phyloP scores from a whole-genome alignment of 1,140 invertebrate genomes.

The Drosophila punjabiensis region DNA sequence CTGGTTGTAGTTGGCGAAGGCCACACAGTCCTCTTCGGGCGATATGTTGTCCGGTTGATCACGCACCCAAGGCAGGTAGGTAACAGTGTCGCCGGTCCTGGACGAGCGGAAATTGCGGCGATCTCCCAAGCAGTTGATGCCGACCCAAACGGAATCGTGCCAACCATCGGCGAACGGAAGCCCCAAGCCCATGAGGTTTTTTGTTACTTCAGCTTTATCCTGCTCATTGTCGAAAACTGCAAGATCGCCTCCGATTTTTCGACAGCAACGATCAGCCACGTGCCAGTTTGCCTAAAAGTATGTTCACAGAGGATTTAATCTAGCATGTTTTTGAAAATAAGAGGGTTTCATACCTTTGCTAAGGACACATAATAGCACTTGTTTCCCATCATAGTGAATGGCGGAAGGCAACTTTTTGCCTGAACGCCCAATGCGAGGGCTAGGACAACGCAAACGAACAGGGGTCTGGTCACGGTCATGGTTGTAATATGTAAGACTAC shows the following conservation, averaged over 20 bases:
- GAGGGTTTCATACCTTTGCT: background rate
- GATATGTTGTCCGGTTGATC: slow-evolving; percentile 2
- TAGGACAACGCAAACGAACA: background rate
- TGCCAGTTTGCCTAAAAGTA: slow-evolving; percentile 22
- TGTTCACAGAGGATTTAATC: background rate
- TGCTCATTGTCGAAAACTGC: background rate
- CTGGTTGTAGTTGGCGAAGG: slow-evolving; percentile 4
- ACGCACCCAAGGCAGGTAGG: slow-evolving; percentile 9
- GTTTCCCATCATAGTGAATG: slow-evolving; percentile 2
- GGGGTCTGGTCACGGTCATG: background rate
- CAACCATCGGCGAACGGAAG: slow-evolving; percentile 1
- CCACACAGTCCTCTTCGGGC: slow-evolving; percentile 33
- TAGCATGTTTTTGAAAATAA: background rate
- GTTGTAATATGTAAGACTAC: background rate
- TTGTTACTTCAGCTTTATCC: background rate
- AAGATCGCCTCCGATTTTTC: slow-evolving; percentile 10
- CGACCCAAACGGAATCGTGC: slow-evolving; percentile 26
- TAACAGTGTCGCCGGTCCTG: slow-evolving; percentile 1
- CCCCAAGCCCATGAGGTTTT: slow-evolving; percentile 8
- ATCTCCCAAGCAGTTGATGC: slow-evolving; percentile 22
- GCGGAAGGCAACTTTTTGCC: background rate
- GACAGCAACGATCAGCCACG: slow-evolving; percentile 24
- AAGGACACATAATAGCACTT: slow-evolving; percentile 27
- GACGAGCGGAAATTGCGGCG: slow-evolving; percentile 1
- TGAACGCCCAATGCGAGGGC: background rate